Conservation (phyloP, 2,888 invertebrate species). For the Agrotis puta region DNA sequence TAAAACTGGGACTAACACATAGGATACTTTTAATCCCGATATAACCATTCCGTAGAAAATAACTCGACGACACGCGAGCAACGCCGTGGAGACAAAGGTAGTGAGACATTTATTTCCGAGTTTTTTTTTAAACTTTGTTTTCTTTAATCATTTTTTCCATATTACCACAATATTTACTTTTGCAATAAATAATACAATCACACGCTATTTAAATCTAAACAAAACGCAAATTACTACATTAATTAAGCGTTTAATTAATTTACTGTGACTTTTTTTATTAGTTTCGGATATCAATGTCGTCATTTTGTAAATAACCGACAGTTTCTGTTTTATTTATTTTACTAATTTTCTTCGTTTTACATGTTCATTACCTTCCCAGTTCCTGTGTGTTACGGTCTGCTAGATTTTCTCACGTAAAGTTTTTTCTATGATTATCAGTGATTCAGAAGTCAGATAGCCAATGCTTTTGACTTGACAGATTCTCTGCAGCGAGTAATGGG, state of each 20-base stretch:
- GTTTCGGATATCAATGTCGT: constrained; percentile 27
- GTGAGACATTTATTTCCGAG: no score
- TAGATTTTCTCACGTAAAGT: neutral
- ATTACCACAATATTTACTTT: constrained; percentile 26
- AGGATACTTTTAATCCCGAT: no score
- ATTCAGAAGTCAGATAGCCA: no score
- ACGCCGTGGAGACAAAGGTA: no score
- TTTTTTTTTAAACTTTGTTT: no score
- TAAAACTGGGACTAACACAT: no score
- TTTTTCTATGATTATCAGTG: neutral
- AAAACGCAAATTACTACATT: constrained; percentile 42
- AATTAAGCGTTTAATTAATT: constrained; percentile 53
- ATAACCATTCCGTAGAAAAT: no score
- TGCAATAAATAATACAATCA: constrained; percentile 55
- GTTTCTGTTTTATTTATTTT: constrained; percentile 30
- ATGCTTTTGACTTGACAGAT: no score
- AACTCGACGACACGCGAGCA: no score
- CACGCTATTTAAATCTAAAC: constrained; percentile 36
- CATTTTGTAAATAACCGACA: constrained; percentile 38
- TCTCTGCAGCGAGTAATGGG: no score
- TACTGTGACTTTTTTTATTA: constrained; percentile 30
- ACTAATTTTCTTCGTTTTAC: neutral
- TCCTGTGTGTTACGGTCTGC: neutral
- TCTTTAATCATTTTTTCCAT: neutral
- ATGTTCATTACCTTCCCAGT: constrained; percentile 4